Percentiles rank a stretch among this genome's conserved stretches.
These are phyloP conservation scores for Macrocentrus cingulum DNA, from an alignment of 1,140 invertebrate genomes.

Conservation along the genomic window DNA sequence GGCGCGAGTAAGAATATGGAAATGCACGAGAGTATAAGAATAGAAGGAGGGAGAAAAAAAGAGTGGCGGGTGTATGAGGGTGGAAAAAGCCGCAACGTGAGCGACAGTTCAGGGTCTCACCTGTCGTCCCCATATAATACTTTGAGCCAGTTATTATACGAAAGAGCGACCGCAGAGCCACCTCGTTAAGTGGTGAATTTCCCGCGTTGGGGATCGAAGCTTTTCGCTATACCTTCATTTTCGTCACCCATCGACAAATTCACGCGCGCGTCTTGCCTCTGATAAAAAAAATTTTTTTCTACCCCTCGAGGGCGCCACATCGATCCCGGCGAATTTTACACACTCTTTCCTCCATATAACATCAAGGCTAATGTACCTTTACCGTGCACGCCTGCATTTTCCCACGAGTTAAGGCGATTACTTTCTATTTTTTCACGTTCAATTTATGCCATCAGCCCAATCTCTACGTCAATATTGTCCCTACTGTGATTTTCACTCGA, in stretches of 20 bases:
- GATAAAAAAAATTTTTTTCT: slow-evolving; percentile 5
- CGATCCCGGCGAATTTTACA: slow-evolving; percentile 16
- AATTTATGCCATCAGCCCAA: slow-evolving; percentile 29
- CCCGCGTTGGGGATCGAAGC: slow-evolving; percentile 24
- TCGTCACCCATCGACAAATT: not conserved
- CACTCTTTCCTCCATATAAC: not conserved
- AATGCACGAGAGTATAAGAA: slow-evolving; percentile 16
- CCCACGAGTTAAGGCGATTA: slow-evolving; percentile 32
- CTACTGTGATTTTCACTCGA: not conserved
- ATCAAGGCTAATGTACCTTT: too few relatives aligned
- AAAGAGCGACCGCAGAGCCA: slow-evolving; percentile 26
- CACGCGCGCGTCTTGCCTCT: too few relatives aligned
- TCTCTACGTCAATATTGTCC: slow-evolving; percentile 19
- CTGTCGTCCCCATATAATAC: slow-evolving; percentile 43
- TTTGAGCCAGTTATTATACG: slow-evolving; percentile 42
- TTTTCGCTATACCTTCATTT: not conserved
- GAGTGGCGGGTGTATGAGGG: slow-evolving; percentile 1
- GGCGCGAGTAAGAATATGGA: not conserved
- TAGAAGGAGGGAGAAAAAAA: slow-evolving; percentile 13
- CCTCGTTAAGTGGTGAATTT: slow-evolving; percentile 29
- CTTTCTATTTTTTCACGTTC: slow-evolving; percentile 27
- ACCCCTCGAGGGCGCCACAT: slow-evolving; percentile 9
- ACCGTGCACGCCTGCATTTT: slow-evolving; percentile 5
- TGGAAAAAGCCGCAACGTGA: slow-evolving; percentile 27
- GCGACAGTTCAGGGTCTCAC: slow-evolving; percentile 32